These are phyloP conservation scores for Rhynchomys soricoides DNA, from an alignment of 2,113 vertebrate genomes.

Conservation along the genomic window DNA sequence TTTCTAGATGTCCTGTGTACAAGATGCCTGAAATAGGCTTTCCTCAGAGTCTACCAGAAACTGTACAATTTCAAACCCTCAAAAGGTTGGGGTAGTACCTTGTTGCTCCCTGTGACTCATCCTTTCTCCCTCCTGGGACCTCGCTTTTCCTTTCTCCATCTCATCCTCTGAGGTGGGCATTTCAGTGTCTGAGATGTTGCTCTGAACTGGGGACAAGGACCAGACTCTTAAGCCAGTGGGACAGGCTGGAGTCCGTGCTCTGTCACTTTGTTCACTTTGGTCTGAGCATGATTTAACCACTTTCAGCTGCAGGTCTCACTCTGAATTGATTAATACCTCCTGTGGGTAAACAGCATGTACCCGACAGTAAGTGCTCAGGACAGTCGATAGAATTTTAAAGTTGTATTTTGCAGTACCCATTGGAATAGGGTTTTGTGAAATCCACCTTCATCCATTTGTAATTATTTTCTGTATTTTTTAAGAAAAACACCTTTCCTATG, in stretches of 20 bases:
- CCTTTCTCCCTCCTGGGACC: not conserved
- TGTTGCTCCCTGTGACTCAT: not conserved
- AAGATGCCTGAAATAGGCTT: not conserved
- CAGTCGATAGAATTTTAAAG: not conserved
- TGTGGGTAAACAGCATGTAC: not conserved
- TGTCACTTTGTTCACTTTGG: not conserved
- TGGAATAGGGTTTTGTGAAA: constrained; percentile 8
- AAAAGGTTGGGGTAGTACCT: not conserved
- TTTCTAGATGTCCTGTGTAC: not conserved
- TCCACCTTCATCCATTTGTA: constrained; percentile 16
- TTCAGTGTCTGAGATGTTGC: not conserved
- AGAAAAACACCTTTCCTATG: not conserved
- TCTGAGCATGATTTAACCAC: not conserved
- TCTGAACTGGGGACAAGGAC: not conserved
- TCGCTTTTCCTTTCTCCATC: not conserved
- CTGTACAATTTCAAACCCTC: not conserved
- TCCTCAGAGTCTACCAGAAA: not conserved
- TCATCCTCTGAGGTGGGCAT: not conserved
- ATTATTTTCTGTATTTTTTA: not conserved
- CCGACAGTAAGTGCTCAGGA: not conserved
- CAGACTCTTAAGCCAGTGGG: not conserved
- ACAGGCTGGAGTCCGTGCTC: not conserved
- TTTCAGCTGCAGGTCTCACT: not conserved
- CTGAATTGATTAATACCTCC: not conserved
- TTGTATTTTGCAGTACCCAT: not conserved